Percentiles rank a stretch among this genome's conserved stretches.
phyloP scores from a whole-genome alignment of 2,797 vertebrate species.

The Takifugu rubripes region DNA sequence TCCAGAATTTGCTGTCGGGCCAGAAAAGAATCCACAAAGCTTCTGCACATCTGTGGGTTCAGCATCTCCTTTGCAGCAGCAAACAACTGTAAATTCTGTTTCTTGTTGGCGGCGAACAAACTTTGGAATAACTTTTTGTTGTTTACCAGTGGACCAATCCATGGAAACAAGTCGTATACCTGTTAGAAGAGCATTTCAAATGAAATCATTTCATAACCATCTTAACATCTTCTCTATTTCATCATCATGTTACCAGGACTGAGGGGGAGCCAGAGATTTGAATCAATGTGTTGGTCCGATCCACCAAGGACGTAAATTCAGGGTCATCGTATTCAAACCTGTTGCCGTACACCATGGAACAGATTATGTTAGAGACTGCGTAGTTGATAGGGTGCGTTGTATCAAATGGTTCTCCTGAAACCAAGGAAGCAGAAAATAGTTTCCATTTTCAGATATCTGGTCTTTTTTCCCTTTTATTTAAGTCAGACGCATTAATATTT shows the following conservation, averaged over 20 bases:
- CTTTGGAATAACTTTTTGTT: background rate
- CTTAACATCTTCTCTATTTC: too few species aligned
- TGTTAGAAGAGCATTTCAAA: background rate
- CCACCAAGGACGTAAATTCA: background rate
- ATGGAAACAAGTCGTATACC: background rate
- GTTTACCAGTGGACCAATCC: background rate
- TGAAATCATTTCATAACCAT: too few species aligned
- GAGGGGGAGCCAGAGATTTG: background rate
- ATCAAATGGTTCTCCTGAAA: background rate
- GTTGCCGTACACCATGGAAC: slow-evolving; percentile 2
- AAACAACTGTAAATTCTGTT: background rate
- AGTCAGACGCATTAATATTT: too few species aligned
- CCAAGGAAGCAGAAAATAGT: background rate
- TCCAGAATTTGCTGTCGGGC: background rate
- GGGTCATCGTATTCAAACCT: background rate
- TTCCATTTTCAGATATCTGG: too few species aligned
- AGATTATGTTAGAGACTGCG: slow-evolving; percentile 1
- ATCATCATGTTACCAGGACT: background rate
- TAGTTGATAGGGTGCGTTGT: background rate
- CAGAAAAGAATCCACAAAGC: background rate
- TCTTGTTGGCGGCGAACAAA: background rate
- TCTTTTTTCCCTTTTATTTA: too few species aligned
- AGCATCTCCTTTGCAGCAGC: background rate
- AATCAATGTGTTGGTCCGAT: background rate
- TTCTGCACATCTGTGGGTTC: background rate